Evolutionary conservation across 2,797 vertebrate genomes (phyloP), one percentile per base, ranked within the genome.

Genomic region (Tenualosa ilisha): DNA sequence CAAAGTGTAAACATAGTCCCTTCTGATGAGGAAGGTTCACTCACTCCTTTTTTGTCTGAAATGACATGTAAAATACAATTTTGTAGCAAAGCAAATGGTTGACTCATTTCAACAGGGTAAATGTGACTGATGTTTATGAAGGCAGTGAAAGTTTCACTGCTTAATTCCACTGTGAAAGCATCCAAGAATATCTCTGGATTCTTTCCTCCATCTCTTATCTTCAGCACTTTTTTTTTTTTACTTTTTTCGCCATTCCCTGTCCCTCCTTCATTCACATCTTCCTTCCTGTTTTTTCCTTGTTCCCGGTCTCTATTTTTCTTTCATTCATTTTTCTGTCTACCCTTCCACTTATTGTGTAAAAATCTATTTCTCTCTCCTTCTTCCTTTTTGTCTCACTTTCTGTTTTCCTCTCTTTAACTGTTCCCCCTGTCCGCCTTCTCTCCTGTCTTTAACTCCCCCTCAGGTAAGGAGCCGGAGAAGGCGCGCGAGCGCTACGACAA

Each of bases 401-500:
- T 6, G 51, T 22, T 53, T 1, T 2, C 22, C 15, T 24, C 6
- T 53, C 9, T 84, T 3, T 51, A 22, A 3, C 46, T 0, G 24
- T 20, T 22, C 82, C 3, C 68, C 0, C 0, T 82, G 81, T 81
- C 1, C 31, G 31, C 40, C 87, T 7, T 6, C 8, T 83, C 72
- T 43, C 4, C 56, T 56, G 15, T 56, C 4, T 20, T 20, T 3
- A 46, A 46, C 54, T 15, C 54, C 3, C 54, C 37, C 56, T 13
- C 84, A 99, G 98, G 98, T 75, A 97, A 97, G 87, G 98, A 99
- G 90, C 96, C 96, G 0, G 98, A 99, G 90, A 98, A 98, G 75
- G 97, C 98, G 22, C 96, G 97, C 54, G 98, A 99, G 24, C 97
- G 98, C 0, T 99, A 97, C 2, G 97, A 99, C 94, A 99, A 98